These are phyloP conservation scores for Venturia canescens DNA, from an alignment of 1,140 invertebrate species.

Conservation along the genomic window DNA sequence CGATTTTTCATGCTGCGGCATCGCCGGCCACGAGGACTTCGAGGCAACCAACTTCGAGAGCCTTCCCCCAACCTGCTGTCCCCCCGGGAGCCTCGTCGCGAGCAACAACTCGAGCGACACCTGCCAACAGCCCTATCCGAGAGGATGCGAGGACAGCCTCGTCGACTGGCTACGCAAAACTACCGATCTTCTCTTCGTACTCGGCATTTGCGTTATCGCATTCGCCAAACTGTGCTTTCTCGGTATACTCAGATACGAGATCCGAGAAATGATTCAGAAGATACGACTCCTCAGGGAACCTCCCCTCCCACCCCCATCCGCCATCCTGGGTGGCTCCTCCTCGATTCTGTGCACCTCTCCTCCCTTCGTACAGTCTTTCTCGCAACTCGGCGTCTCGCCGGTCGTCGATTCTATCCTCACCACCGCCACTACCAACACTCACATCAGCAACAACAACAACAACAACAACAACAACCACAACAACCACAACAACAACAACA, in stretches of 20 bases:
- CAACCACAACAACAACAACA: constrained; percentile 64
- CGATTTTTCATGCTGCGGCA: constrained; percentile 88
- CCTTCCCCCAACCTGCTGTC: constrained; percentile 78
- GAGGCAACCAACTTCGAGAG: constrained; percentile 54
- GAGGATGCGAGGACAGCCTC: constrained; percentile 84
- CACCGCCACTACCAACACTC: constrained; percentile 52
- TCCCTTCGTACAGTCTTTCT: constrained; percentile 66
- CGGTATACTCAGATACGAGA: constrained; percentile 90
- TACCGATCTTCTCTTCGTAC: constrained; percentile 88
- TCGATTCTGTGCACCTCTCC: constrained; percentile 43
- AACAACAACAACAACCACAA: constrained; percentile 63
- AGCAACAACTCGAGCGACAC: neutral
- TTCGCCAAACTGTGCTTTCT: constrained; percentile 94
- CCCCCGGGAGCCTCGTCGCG: neutral
- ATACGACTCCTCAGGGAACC: constrained; percentile 81
- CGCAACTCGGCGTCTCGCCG: constrained; percentile 52
- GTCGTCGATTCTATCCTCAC: constrained; percentile 38
- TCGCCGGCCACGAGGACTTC: constrained; percentile 84
- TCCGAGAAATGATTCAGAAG: constrained; percentile 94
- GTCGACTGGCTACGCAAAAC: constrained; percentile 86
- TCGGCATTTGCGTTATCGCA: constrained; percentile 93
- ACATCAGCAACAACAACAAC: constrained; percentile 68
- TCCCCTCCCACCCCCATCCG: constrained; percentile 64
- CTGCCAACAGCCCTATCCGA: constrained; percentile 68
- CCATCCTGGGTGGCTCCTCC: constrained; percentile 8